Evolutionary conservation across 1,140 invertebrate genomes (phyloP), one percentile per base, ranked within the genome.

Genomic region (Heliothis subflexa): DNA sequence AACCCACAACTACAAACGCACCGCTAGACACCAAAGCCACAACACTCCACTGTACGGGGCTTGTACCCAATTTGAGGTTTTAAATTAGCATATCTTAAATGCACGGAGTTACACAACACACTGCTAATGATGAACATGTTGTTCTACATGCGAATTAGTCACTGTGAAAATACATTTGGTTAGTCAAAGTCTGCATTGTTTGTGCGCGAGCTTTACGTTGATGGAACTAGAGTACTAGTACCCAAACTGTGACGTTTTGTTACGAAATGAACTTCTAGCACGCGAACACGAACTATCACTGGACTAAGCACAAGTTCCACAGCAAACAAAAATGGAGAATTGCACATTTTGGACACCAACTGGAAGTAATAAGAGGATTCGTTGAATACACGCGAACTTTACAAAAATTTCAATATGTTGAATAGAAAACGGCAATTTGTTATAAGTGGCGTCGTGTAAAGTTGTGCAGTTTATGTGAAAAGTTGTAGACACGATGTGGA

Each of bases 401-500:
- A 70, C 76, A 78, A 78, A 80, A 80, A 78, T 80, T 83, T 83
- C 78, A 80, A 80, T 83, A 83, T 80, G 78, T 83, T 78, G 81
- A 80, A 80, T 80, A 77, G 81, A 64, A 76, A 83, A 80, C 62
- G 76, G 81, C 78, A 80, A 83, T 83, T 83, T 80, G 81, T 80
- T 83, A 83, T 83, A 83, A 83, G 81, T 83, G 75, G 66, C 70
- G 75, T 49, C 74, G 78, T 82, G 80, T 80, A 82, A 84, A 85
- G 81, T 85, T 83, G 80, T 49, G 61, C 78, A 86, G 80, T 85
- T 87, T 87, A 87, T 87, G 86, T 81, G 84, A 83, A 84, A 87
- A 87, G 82, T 87, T 87, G 84, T 79, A 78, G 79, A 84, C 83
- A 78, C 76, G 78, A 71, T 61, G 78, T 64, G 77, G 78, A 80